phyloP scores from a whole-genome alignment of 2,113 vertebrate species.

The Sebastes schlegelii region DNA sequence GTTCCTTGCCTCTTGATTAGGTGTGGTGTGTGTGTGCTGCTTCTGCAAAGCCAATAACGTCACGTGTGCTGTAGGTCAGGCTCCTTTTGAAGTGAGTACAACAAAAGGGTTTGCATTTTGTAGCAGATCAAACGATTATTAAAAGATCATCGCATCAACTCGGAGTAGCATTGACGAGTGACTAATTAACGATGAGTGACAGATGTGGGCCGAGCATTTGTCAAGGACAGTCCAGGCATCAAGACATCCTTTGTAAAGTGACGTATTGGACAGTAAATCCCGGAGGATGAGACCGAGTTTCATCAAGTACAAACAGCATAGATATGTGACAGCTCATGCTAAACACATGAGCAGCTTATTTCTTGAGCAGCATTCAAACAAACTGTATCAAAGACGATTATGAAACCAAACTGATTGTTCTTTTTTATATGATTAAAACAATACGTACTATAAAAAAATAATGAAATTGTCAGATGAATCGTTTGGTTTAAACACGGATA shows the following conservation, averaged over 20 bases:
- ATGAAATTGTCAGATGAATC: not conserved
- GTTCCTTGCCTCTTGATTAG: constrained; percentile 53
- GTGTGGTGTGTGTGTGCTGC: constrained; percentile 37
- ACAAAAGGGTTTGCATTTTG: constrained; percentile 29
- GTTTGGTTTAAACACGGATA: not conserved
- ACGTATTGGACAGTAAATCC: constrained; percentile 39
- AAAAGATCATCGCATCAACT: constrained; percentile 16
- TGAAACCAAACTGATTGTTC: not conserved
- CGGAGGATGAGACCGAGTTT: not conserved
- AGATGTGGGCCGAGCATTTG: constrained; percentile 28
- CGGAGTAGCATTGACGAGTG: constrained; percentile 28
- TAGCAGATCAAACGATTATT: constrained; percentile 41
- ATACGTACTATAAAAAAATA: not conserved
- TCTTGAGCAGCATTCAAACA: not conserved
- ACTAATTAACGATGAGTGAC: constrained; percentile 48
- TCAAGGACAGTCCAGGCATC: constrained; percentile 39
- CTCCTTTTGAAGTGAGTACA: constrained; percentile 55
- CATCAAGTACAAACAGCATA: not conserved
- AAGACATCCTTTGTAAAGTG: constrained; percentile 28
- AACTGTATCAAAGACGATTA: not conserved
- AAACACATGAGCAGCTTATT: constrained; percentile 7
- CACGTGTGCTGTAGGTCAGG: constrained; percentile 25
- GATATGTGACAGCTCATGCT: constrained; percentile 1
- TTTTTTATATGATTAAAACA: not conserved
- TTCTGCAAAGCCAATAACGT: constrained; percentile 12